phyloP scores from a whole-genome alignment of 2,797 vertebrate species.

The Taenioides sp. region DNA sequence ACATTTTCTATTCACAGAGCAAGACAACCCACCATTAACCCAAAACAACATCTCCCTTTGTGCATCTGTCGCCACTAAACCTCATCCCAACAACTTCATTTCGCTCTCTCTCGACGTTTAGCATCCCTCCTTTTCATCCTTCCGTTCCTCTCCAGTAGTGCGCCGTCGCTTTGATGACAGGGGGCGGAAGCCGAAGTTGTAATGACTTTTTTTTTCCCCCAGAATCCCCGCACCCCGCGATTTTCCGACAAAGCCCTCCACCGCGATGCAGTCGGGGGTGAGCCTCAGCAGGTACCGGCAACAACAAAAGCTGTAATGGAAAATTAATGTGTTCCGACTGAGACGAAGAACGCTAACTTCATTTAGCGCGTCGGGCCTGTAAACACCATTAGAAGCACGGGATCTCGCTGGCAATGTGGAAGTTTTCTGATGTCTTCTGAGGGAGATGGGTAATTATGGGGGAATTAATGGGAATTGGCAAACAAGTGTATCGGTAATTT shows the following conservation, averaged over 20 bases:
- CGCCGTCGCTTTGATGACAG: constrained; percentile 41
- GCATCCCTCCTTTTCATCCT: constrained; percentile 43
- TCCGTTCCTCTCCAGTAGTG: constrained; percentile 50
- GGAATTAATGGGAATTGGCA: constrained; percentile 57
- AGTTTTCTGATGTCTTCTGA: constrained; percentile 49
- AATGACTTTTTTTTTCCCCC: constrained; percentile 49
- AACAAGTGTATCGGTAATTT: constrained; percentile 49
- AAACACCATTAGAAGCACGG: constrained; percentile 67
- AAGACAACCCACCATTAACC: constrained; percentile 58
- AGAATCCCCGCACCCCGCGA: constrained; percentile 41
- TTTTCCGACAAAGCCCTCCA: constrained; percentile 40
- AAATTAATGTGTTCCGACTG: constrained; percentile 80
- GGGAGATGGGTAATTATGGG: constrained; percentile 53
- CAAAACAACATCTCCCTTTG: constrained; percentile 61
- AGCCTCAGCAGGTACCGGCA: constrained; percentile 73
- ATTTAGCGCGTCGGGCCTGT: constrained; percentile 64
- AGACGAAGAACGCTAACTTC: constrained; percentile 53
- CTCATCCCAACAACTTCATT: constrained; percentile 68
- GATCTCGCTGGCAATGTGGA: constrained; percentile 40
- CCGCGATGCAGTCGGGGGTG: constrained; percentile 56
- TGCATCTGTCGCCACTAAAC: constrained; percentile 69
- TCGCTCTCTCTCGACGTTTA: constrained; percentile 45
- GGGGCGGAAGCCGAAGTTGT: constrained; percentile 10
- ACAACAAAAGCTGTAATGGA: constrained; percentile 75
- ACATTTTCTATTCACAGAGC: constrained; percentile 37